These are phyloP conservation scores for Drosophila merina DNA, from an alignment of 2,888 invertebrate species.

Conservation along the genomic window DNA sequence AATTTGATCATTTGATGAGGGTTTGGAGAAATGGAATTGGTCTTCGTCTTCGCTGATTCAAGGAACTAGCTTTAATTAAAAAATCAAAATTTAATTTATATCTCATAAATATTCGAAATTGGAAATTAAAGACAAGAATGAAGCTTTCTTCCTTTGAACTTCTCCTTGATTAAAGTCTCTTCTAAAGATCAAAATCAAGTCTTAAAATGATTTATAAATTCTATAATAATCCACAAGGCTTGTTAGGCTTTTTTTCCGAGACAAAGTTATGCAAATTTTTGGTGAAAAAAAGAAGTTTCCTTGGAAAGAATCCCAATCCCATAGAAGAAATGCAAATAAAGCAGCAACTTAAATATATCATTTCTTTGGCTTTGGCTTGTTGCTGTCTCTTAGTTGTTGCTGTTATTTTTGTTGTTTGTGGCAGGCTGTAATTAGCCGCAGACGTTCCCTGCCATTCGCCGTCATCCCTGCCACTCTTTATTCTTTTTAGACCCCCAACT, in stretches of 20 bases:
- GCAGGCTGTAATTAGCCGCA: constrained; percentile 77
- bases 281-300: not conserved
- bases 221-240: not conserved
- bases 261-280: not conserved
- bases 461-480: constrained; percentile 19
- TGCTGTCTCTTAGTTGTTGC: constrained; percentile 45
- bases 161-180: too few species aligned
- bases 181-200: too few species aligned
- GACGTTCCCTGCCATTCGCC: constrained; percentile 70
- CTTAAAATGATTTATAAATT: not conserved
- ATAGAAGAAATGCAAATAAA: constrained; percentile 56
- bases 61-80: constrained; percentile 2
- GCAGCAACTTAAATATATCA: constrained; percentile 68
- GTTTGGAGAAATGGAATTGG: not conserved
- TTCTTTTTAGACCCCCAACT: constrained; percentile 32
- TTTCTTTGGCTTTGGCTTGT: constrained; percentile 52
- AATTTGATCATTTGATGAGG: constrained; percentile 36
- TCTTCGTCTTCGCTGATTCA: not conserved
- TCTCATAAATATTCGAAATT: not conserved
- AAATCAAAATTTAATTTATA: not conserved
- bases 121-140: too few species aligned
- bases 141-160: too few species aligned
- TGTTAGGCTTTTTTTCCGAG: not conserved
- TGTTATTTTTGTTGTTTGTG: constrained; percentile 37
- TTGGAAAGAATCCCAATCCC: not conserved